Evolutionary conservation across 2,888 invertebrate genomes (phyloP).

Genomic region (Spisula subtruncata): DNA sequence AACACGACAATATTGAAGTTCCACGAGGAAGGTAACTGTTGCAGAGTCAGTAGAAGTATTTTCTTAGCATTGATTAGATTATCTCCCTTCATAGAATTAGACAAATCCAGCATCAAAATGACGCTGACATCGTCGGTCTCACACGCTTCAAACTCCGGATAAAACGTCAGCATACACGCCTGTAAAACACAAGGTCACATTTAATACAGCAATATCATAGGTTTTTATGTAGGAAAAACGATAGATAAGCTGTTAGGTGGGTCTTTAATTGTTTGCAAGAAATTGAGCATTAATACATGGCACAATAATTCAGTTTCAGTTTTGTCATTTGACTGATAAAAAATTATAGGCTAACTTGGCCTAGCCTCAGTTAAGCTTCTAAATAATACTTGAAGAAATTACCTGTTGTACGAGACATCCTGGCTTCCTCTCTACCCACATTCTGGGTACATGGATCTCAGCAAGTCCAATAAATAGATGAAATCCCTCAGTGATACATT

Average conservation of each 20-base stretch:
- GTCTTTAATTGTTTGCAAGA: too few species aligned
- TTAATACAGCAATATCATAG: too few species aligned
- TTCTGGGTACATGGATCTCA: slow-evolving; percentile 88
- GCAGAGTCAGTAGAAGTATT: slow-evolving; percentile 84
- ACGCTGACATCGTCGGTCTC: slow-evolving; percentile 81
- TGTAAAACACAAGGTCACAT: slow-evolving; percentile 63
- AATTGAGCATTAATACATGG: too few species aligned
- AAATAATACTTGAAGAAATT: background rate
- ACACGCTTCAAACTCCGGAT: slow-evolving; percentile 88
- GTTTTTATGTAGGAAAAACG: too few species aligned
- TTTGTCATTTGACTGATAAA: too few species aligned
- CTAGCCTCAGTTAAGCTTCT: too few species aligned
- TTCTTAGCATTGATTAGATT: slow-evolving; percentile 84
- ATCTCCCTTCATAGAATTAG: slow-evolving; percentile 88
- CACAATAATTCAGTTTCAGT: too few species aligned
- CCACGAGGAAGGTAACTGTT: slow-evolving; percentile 84
- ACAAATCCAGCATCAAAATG: slow-evolving; percentile 87
- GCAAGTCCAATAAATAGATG: slow-evolving; percentile 87
- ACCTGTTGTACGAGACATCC: slow-evolving; percentile 80
- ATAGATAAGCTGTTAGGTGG: too few species aligned
- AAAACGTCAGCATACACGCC: slow-evolving; percentile 88
- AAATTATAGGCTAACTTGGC: too few species aligned
- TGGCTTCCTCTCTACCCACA: slow-evolving; percentile 88
- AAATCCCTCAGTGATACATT: slow-evolving; percentile 86
- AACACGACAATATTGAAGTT: slow-evolving; percentile 88